phyloP scores from a whole-genome alignment of 2,113 vertebrate genomes.

The Microcebus tavaratra region DNA sequence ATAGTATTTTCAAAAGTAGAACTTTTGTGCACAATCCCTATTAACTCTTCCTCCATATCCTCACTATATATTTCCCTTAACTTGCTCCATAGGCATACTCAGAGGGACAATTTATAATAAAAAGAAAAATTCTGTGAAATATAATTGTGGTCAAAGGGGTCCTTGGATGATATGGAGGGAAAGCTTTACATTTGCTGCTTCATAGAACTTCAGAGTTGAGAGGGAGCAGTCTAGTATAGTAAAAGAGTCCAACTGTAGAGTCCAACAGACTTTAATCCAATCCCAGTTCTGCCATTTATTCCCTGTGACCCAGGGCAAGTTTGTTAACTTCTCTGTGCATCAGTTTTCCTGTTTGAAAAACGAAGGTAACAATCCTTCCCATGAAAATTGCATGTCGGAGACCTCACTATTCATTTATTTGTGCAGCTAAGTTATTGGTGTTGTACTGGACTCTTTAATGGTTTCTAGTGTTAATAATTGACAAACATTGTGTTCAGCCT shows the following conservation, averaged over 20 bases:
- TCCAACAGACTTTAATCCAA: not conserved
- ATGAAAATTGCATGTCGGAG: slow-evolving; percentile 48
- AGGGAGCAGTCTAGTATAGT: slow-evolving; percentile 17
- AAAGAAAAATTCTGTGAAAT: slow-evolving; percentile 36
- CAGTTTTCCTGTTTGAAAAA: slow-evolving; percentile 57
- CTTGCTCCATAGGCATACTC: slow-evolving; percentile 29
- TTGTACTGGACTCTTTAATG: slow-evolving; percentile 56
- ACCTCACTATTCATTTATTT: slow-evolving; percentile 43
- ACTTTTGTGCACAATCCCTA: slow-evolving; percentile 56
- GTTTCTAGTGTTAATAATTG: slow-evolving; percentile 69
- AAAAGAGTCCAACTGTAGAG: not conserved
- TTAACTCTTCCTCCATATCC: slow-evolving; percentile 45
- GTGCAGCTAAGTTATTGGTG: slow-evolving; percentile 59
- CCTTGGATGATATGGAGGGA: not conserved
- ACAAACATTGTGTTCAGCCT: slow-evolving; percentile 62
- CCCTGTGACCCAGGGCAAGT: slow-evolving; percentile 35
- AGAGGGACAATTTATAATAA: slow-evolving; percentile 45
- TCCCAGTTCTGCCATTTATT: not conserved
- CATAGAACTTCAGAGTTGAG: slow-evolving; percentile 40
- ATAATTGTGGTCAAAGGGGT: not conserved
- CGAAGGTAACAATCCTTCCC: slow-evolving; percentile 34
- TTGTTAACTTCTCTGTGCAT: slow-evolving; percentile 46
- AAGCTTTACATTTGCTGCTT: slow-evolving; percentile 36
- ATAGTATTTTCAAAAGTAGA: slow-evolving; percentile 67
- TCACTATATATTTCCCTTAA: slow-evolving; percentile 24